phyloP scores from a whole-genome alignment of 2,113 vertebrate species.

The Cavia porcellus region DNA sequence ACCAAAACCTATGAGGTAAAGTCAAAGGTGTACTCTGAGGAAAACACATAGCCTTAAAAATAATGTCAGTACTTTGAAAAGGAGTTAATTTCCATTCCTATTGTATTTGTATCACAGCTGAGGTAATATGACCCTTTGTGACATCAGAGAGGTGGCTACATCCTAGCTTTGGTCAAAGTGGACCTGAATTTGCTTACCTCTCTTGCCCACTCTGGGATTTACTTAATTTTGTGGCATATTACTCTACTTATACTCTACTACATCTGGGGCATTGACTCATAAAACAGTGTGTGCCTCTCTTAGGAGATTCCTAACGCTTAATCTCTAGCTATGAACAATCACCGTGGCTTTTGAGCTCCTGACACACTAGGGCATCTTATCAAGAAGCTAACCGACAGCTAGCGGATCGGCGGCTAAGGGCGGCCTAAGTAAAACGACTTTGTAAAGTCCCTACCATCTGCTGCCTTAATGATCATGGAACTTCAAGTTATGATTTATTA shows the following conservation, averaged over 20 bases:
- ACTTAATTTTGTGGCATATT: background rate
- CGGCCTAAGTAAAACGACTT: background rate
- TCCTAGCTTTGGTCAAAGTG: background rate
- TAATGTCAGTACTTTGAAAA: background rate
- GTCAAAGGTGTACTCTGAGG: background rate
- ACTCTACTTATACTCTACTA: background rate
- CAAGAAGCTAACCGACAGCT: background rate
- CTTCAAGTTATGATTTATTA: background rate
- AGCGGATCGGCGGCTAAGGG: background rate
- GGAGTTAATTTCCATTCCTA: background rate
- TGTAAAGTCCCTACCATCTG: background rate
- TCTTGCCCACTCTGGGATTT: background rate
- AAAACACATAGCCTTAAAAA: constrained; percentile 26
- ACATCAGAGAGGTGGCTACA: background rate
- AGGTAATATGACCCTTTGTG: background rate
- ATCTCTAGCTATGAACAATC: background rate
- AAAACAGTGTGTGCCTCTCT: background rate
- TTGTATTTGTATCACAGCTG: background rate
- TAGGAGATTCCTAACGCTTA: background rate
- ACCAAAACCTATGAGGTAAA: background rate
- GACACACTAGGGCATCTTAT: background rate
- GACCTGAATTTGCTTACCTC: background rate
- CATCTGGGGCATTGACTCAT: background rate
- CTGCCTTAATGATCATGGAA: background rate
- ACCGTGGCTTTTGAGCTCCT: background rate